Evolutionary conservation across 2,113 vertebrate genomes (phyloP).

Genomic region (Nibea coibor): DNA sequence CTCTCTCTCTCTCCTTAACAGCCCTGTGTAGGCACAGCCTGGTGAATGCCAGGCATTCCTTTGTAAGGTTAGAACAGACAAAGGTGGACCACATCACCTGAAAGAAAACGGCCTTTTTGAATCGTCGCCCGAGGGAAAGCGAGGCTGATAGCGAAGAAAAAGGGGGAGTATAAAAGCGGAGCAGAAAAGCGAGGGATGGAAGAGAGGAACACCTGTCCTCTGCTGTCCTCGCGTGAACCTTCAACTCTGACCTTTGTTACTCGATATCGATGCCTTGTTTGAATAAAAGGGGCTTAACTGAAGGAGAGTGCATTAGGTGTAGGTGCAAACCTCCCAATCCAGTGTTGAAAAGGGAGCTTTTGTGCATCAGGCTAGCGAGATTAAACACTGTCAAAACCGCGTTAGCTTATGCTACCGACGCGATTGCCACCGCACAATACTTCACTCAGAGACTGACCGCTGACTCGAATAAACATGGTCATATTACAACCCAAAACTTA

Average conservation of each 20-base stretch:
- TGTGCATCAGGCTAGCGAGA: constrained; percentile 32
- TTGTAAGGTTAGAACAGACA: constrained; percentile 81
- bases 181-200: constrained; percentile 40
- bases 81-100: constrained; percentile 77
- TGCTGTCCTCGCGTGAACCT: constrained; percentile 63
- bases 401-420: constrained; percentile 9
- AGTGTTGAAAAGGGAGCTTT: constrained; percentile 25
- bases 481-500: constrained; percentile 52
- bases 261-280: constrained; percentile 39
- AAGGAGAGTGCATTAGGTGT: constrained; percentile 17
- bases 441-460: constrained; percentile 32
- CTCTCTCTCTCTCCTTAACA: constrained; percentile 33
- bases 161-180: constrained; percentile 49
- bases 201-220: constrained; percentile 64
- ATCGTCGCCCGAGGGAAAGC: constrained; percentile 52
- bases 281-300: constrained; percentile 40
- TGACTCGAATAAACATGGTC: constrained; percentile 57
- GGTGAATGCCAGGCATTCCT: constrained; percentile 83
- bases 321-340: constrained; percentile 2
- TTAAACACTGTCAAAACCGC: constrained; percentile 26
- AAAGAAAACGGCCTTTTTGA: constrained; percentile 69
- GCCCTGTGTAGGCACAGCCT: constrained; percentile 57
- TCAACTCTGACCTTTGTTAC: constrained; percentile 67
- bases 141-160: constrained; percentile 46
- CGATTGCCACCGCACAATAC: constrained; percentile 27